Conservation (phyloP, 1,140 invertebrate genomes). For the Bombus confusus region DNA sequence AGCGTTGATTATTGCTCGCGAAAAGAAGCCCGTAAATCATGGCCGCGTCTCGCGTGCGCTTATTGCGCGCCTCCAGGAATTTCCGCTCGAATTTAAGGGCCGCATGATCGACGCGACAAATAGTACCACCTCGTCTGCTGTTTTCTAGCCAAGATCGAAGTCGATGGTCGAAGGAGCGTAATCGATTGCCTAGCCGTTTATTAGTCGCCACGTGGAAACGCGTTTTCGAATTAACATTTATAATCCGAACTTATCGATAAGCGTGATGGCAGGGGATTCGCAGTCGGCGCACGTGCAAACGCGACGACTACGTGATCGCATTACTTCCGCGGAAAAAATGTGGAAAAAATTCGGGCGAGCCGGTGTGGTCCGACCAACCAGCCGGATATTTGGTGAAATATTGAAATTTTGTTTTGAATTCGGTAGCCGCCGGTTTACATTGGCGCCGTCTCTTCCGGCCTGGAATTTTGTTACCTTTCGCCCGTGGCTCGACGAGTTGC, state of each 20-base stretch:
- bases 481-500: background rate
- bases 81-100: conserved; percentile 27
- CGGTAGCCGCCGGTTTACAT: background rate
- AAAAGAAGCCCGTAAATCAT: conserved; percentile 43
- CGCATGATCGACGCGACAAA: background rate
- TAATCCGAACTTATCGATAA: conserved; percentile 18
- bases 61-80: conserved; percentile 30
- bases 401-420: conserved; percentile 47
- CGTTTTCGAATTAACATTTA: conserved; percentile 19
- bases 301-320: conserved; percentile 22
- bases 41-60: conserved; percentile 38
- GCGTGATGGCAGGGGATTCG: background rate
- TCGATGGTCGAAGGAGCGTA: background rate
- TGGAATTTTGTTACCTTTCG: conserved; percentile 13
- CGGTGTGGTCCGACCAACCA: background rate
- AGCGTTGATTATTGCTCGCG: conserved; percentile 39
- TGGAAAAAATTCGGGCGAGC: conserved; percentile 12
- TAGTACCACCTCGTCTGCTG: background rate
- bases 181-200: background rate
- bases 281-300: conserved; percentile 20
- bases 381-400: conserved; percentile 34
- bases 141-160: too few relatives aligned
- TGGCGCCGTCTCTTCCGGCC: background rate
- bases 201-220: background rate
- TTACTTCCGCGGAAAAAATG: conserved; percentile 14